These are phyloP conservation scores for Xanthia togata DNA, from an alignment of 2,888 invertebrate genomes.

Conservation along the genomic window DNA sequence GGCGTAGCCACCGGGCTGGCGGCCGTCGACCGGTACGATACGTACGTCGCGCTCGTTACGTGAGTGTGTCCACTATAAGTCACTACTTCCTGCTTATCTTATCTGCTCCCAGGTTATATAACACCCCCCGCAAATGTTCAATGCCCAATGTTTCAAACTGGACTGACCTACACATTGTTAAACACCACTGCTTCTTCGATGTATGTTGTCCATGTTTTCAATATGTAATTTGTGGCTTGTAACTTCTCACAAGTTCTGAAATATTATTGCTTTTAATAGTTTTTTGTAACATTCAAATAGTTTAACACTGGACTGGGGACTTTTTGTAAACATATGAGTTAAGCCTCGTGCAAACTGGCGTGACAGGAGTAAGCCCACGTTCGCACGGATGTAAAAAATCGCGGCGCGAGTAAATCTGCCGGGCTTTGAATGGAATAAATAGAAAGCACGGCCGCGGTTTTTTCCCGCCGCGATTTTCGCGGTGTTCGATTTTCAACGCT, in stretches of 20 bases:
- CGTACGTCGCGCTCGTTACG: slow-evolving; percentile 93
- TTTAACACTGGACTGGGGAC: too few species aligned
- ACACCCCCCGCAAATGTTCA: neutral
- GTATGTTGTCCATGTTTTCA: neutral
- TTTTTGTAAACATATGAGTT: too few species aligned
- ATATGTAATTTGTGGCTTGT: too few species aligned
- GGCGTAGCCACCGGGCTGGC: slow-evolving; percentile 90
- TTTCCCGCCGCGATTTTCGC: too few species aligned
- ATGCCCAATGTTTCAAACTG: neutral
- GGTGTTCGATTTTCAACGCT: neutral
- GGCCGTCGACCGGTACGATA: slow-evolving; percentile 92
- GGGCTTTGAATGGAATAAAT: too few species aligned
- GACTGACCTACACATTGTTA: neutral
- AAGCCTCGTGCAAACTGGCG: too few species aligned
- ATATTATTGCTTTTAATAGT: too few species aligned
- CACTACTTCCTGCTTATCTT: neutral
- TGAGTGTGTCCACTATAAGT: slow-evolving; percentile 75
- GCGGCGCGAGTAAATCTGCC: too few species aligned
- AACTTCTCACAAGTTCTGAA: too few species aligned
- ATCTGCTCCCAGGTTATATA: neutral
- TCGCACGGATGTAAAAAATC: too few species aligned
- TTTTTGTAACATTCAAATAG: neutral
- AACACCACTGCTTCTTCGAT: neutral
- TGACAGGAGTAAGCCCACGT: too few species aligned
- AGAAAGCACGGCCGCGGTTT: too few species aligned